phyloP scores from a whole-genome alignment of 35 echinoderm and acorn worm genomes.

The Heliocidaris erythrogramma region DNA sequence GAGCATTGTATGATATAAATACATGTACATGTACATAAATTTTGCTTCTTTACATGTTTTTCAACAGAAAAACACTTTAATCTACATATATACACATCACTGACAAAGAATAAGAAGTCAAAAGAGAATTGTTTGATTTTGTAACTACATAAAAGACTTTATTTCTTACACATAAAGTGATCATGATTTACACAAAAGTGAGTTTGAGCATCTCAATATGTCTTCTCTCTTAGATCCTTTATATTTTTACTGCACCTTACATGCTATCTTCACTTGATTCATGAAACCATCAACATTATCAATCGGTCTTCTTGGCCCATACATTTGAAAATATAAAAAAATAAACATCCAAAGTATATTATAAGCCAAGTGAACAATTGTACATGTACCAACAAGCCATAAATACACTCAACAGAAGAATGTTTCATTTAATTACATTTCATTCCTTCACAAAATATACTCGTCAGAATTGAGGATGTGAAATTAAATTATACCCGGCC shows the following conservation, averaged over 20 bases:
- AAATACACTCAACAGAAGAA: background rate
- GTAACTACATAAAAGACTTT: background rate
- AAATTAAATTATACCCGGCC: background rate
- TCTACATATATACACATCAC: no score
- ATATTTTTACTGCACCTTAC: background rate
- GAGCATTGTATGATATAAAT: no score
- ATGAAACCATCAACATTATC: background rate
- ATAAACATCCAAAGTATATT: background rate
- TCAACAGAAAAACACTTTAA: no score
- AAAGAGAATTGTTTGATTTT: no score
- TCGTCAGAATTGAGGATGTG: background rate
- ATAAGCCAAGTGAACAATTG: background rate
- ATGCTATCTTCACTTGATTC: background rate
- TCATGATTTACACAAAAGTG: background rate
- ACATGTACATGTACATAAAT: no score
- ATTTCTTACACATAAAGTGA: slow-evolving; percentile 18
- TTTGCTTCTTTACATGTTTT: no score
- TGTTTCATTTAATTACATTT: background rate
- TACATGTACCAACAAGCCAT: background rate
- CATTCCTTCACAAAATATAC: background rate
- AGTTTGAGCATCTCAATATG: background rate
- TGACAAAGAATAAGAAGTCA: no score
- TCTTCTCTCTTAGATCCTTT: background rate
- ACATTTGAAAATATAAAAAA: background rate
- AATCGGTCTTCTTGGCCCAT: background rate